A percentile compares a stretch with the other conserved stretches of the same genome.
Evolutionary conservation across 2,113 vertebrate species (phyloP).

Genomic region (Haemorhous mexicanus): DNA sequence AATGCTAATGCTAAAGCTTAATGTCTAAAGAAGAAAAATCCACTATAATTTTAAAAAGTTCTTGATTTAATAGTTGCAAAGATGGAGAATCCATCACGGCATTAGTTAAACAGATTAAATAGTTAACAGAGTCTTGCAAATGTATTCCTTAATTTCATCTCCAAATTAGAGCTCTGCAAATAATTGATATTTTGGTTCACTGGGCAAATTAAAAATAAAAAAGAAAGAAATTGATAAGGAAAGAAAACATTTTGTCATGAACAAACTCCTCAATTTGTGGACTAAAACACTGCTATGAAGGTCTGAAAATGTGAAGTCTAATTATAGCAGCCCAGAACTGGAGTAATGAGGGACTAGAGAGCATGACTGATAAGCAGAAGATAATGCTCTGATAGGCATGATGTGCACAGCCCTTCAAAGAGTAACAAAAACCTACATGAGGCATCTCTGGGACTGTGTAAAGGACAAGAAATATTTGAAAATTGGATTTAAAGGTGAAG

Average conservation of each 20-base stretch:
- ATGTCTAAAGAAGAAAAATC: not conserved
- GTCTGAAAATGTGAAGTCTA: not conserved
- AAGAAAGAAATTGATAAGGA: not conserved
- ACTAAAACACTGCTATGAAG: not conserved
- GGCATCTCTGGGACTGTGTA: not conserved
- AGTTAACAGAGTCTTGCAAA: not conserved
- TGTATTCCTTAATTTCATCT: not conserved
- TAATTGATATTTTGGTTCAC: conserved; percentile 28
- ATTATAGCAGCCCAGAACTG: not conserved
- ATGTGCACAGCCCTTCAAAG: not conserved
- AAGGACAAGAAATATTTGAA: not conserved
- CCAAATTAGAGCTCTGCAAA: conserved; percentile 12
- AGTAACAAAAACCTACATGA: not conserved
- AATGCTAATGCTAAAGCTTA: not conserved
- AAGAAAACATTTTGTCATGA: conserved; percentile 23
- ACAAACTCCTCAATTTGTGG: not conserved
- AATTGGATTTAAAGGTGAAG: not conserved
- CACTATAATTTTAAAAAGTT: not conserved
- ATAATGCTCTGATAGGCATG: not conserved
- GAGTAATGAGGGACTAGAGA: not conserved
- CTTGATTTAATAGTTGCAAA: not conserved
- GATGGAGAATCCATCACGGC: not conserved
- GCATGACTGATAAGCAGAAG: not conserved
- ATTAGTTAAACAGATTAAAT: conserved; percentile 13
- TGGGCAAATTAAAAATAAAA: conserved; percentile 39